These are phyloP conservation scores for Oxytorus armatus DNA, from an alignment of 2,888 invertebrate genomes.

Conservation along the genomic window DNA sequence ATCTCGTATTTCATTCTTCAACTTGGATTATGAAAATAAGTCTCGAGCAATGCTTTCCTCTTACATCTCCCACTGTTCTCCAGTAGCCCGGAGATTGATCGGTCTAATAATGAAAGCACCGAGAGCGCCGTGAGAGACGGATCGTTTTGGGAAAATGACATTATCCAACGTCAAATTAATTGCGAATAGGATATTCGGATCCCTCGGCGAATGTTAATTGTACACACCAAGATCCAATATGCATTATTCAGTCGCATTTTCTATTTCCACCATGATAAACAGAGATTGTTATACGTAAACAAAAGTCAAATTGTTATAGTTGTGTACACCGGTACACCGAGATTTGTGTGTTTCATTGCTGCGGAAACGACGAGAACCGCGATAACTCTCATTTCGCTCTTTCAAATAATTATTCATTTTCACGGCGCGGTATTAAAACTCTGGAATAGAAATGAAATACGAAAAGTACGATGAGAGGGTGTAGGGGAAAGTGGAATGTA, in stretches of 20 bases:
- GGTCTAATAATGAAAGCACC: constrained; percentile 38
- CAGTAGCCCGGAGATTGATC: too few relatives aligned
- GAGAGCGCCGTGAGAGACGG: not conserved
- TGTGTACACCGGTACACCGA: not conserved
- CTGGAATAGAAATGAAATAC: constrained; percentile 70
- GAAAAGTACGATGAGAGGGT: too few relatives aligned
- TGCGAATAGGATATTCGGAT: constrained; percentile 31
- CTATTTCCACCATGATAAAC: constrained; percentile 29
- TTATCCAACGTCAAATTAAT: constrained; percentile 56
- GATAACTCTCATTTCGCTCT: constrained; percentile 53
- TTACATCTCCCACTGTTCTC: not conserved
- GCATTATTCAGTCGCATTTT: constrained; percentile 61
- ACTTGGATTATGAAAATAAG: not conserved
- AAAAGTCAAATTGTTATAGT: constrained; percentile 10
- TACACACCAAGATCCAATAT: constrained; percentile 48
- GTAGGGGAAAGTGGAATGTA: constrained; percentile 15
- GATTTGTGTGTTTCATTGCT: constrained; percentile 41
- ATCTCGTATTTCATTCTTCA: not conserved
- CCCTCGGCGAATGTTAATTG: constrained; percentile 19
- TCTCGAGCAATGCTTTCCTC: constrained; percentile 1
- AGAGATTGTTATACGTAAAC: not conserved
- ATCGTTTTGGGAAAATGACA: constrained; percentile 29
- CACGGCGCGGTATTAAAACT: constrained; percentile 68
- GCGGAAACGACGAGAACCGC: not conserved
- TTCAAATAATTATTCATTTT: constrained; percentile 76